Conservation (phyloP, 2,888 invertebrate species). For the Aleiodes alternator region DNA sequence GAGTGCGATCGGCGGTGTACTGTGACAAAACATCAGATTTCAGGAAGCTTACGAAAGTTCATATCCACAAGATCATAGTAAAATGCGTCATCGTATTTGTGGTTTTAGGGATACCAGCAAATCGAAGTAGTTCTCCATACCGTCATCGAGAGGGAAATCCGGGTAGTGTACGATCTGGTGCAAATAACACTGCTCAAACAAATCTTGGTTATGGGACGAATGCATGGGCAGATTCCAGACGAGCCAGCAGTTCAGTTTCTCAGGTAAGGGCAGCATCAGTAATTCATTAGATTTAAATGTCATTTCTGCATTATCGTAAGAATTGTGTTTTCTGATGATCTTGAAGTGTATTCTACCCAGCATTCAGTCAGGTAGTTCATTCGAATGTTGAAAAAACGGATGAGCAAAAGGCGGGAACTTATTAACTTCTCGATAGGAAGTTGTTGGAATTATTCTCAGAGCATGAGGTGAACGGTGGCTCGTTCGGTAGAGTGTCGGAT, state of each 20-base stretch:
- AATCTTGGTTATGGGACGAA: constrained; percentile 76
- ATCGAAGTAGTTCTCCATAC: constrained; percentile 81
- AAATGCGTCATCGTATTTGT: background rate
- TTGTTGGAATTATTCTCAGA: too few species aligned
- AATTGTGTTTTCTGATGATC: background rate
- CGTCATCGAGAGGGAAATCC: constrained; percentile 76
- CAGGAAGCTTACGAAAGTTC: too few species aligned
- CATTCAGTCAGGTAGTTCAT: too few species aligned
- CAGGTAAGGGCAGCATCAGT: constrained; percentile 76
- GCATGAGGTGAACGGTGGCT: too few species aligned
- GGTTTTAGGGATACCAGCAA: constrained; percentile 60
- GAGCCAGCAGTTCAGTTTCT: constrained; percentile 85
- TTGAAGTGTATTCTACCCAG: too few species aligned
- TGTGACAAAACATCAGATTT: too few species aligned
- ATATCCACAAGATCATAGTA: background rate
- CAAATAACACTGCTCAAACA: constrained; percentile 74
- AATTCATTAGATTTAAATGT: too few species aligned
- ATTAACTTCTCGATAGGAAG: too few species aligned
- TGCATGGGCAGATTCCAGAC: constrained; percentile 79
- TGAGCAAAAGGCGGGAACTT: too few species aligned
- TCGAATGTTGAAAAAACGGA: background rate
- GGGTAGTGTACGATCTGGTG: constrained; percentile 76
- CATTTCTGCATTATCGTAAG: background rate
- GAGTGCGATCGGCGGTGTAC: too few species aligned
- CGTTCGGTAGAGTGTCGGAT: too few species aligned